Base-by-base conservation (phyloP, 2,113 vertebrate genomes). In the Dasyurus viverrinus region DNA sequence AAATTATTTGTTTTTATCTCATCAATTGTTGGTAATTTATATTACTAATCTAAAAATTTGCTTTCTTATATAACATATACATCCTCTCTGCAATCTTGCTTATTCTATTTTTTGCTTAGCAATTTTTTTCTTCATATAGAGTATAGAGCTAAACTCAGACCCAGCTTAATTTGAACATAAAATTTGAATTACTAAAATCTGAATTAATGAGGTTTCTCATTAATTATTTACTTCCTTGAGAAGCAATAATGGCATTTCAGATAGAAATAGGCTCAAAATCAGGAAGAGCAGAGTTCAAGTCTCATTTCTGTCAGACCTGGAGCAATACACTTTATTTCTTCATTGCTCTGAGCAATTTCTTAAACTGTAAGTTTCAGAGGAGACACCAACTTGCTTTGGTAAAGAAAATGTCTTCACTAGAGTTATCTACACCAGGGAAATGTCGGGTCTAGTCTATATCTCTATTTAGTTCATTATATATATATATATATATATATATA, bases 1-100 rank as follows among this genome's bases (percentile, higher is more conserved):
- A 27, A 57, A 94, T 16, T 23, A 94, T 94, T 96, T 53, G 76
- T 52, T 93, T 96, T 92, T 96, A 10, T 89, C 54, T 92, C 93
- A 95, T 48, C 53, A 36, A 25, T 84, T 94, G 48, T 91, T 76
- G 93, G 53, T 93, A 52, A 93, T 90, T n/a, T 48, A 94, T 89
- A 89, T 94, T 93, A 93, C 95, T 12, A 94, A 90, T 89, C 30
- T 76, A 76, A 76, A 76, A n/a, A 14, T 76, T 7, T 36, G 30
- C 36, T n/a, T 2, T 84, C 68, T 84, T 42, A 22, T 8, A 23
- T 42, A 84, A 19, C 68, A 84, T 42, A 84, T 42, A 84, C n/a
- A 36, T 30, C 36, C 12, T 89, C 23, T 93, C 89, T 90, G 36
- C 8, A 52, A 92, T 94, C 93, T 54, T 60, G 46, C 68, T 48